These are phyloP conservation scores for Austrolebias charrua DNA, from an alignment of 2,797 vertebrate species.

Conservation along the genomic window DNA sequence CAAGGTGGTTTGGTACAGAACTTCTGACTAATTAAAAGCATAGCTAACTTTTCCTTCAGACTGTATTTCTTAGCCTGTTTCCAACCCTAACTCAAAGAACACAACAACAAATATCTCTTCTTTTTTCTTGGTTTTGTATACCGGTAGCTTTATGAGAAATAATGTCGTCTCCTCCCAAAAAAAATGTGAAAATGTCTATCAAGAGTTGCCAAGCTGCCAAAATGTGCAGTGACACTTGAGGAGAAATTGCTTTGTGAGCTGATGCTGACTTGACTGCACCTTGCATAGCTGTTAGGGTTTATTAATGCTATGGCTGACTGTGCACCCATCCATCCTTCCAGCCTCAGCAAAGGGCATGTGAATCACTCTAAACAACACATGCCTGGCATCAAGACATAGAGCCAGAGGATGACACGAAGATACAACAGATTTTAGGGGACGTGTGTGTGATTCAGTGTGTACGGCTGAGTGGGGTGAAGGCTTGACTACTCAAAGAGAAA, in stretches of 20 bases:
- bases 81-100: conserved; percentile 22
- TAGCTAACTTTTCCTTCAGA: conserved; percentile 6
- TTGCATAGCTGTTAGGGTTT: conserved; percentile 64
- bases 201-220: conserved; percentile 42
- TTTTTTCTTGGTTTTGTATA: conserved; percentile 15
- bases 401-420: conserved; percentile 65
- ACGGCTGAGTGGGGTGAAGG: conserved; percentile 57
- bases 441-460: conserved; percentile 21
- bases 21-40: no score
- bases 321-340: conserved; percentile 57
- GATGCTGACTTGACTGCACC: conserved; percentile 49
- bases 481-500: conserved; percentile 76
- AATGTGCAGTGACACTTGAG: conserved; percentile 27
- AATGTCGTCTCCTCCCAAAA: conserved; percentile 15
- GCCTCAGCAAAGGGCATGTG: conserved; percentile 51
- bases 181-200: conserved; percentile 48
- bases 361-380: conserved; percentile 69
- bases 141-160: conserved; percentile 31
- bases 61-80: conserved; percentile 30
- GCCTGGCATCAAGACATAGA: conserved; percentile 58
- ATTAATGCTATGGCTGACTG: conserved; percentile 55
- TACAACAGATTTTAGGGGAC: conserved; percentile 57
- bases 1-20: conserved; percentile 18
- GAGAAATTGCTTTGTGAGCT: conserved; percentile 32
- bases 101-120: conserved; percentile 13